phyloP scores from a whole-genome alignment of 2,888 invertebrate species.

The Bellardia bayeri region DNA sequence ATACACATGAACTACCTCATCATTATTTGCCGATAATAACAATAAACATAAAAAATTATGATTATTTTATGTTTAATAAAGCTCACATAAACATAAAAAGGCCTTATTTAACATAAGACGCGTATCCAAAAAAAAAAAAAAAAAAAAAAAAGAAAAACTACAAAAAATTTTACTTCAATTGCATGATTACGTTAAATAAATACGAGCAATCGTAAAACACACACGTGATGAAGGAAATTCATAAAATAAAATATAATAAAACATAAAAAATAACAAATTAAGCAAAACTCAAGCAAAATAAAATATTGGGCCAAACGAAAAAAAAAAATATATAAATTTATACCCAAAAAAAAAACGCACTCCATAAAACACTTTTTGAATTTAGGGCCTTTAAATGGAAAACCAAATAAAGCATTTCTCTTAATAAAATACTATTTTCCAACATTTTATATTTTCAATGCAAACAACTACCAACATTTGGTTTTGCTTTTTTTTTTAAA shows the following conservation, averaged over 20 bases:
- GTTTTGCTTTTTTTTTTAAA: background rate
- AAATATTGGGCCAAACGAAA: background rate
- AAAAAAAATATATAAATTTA: slow-evolving; percentile 8
- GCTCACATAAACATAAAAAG: slow-evolving; percentile 1
- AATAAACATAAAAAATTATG: background rate
- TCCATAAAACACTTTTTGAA: slow-evolving; percentile 24
- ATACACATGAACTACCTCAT: too few species aligned
- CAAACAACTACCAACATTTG: background rate
- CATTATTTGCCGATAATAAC: too few species aligned
- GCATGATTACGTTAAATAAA: slow-evolving; percentile 12
- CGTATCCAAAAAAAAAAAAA: background rate
- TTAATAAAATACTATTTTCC: background rate
- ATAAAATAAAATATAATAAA: slow-evolving; percentile 6
- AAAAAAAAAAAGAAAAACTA: background rate
- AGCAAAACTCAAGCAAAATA: background rate
- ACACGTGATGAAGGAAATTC: slow-evolving; percentile 2
- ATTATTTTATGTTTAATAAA: background rate
- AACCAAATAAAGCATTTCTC: background rate
- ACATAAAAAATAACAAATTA: background rate
- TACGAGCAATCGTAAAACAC: background rate
- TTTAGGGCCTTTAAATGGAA: slow-evolving; percentile 11
- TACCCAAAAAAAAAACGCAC: slow-evolving; percentile 24
- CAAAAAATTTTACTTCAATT: slow-evolving; percentile 3
- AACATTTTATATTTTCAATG: background rate
- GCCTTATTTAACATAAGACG: background rate